Conservation (phyloP, 2,888 invertebrate genomes). For the Reticulitermes lucifugus region DNA sequence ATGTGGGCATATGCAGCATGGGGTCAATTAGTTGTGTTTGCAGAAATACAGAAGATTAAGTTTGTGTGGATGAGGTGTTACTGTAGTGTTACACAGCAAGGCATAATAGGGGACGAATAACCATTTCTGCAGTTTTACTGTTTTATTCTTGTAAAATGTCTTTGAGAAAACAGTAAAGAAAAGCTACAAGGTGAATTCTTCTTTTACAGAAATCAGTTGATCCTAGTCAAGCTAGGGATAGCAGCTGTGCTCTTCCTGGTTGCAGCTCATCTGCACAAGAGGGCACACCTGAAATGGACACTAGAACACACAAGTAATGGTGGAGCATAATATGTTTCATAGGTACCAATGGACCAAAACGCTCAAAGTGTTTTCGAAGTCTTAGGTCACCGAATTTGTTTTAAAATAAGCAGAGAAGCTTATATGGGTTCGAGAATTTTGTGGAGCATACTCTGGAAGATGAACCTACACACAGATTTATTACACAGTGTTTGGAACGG, state of each 20-base stretch:
- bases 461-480: background rate
- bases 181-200: background rate
- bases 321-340: background rate
- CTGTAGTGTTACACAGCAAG: too few species aligned
- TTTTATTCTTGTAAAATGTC: too few species aligned
- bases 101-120: too few species aligned
- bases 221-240: conserved; percentile 7
- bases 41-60: too few species aligned
- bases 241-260: background rate
- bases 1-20: too few species aligned
- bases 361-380: conserved; percentile 22
- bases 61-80: too few species aligned
- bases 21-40: too few species aligned
- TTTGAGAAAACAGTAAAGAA: too few species aligned
- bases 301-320: conserved; percentile 7
- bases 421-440: background rate
- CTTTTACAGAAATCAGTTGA: background rate
- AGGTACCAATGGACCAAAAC: conserved; percentile 5
- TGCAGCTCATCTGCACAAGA: conserved; percentile 21
- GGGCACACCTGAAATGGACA: background rate
- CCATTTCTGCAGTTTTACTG: too few species aligned
- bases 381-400: background rate
- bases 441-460: background rate
- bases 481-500: background rate
- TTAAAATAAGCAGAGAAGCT: background rate